Conservation (phyloP, 2,888 invertebrate species). For the Cheilosia variabilis region DNA sequence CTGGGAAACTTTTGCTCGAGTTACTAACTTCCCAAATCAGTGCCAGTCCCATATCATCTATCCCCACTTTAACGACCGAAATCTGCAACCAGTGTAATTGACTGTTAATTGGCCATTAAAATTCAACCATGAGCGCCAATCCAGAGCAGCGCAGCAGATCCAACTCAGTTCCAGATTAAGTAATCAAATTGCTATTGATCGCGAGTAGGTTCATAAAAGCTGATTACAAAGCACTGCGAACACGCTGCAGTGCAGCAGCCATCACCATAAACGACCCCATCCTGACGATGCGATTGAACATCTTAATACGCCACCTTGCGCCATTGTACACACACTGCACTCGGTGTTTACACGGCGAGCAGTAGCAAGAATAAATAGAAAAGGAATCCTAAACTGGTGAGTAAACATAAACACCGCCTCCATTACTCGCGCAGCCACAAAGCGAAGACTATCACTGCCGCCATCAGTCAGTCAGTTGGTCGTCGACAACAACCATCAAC, state of each 20-base stretch:
- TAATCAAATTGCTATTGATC: constrained; percentile 60
- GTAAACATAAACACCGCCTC: constrained; percentile 69
- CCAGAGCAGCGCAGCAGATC: too few relatives aligned
- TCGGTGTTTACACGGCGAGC: constrained; percentile 59
- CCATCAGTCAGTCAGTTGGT: constrained; percentile 67
- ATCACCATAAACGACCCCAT: constrained; percentile 46
- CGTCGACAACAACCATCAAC: constrained; percentile 34
- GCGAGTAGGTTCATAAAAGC: constrained; percentile 55
- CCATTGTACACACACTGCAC: constrained; percentile 56
- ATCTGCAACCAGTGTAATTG: too few relatives aligned
- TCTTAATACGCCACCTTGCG: constrained; percentile 66
- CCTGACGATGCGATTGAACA: constrained; percentile 40
- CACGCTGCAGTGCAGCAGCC: constrained; percentile 38
- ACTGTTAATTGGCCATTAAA: too few relatives aligned
- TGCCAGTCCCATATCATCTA: too few relatives aligned
- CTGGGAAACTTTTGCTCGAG: too few relatives aligned
- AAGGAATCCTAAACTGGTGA: constrained; percentile 67
- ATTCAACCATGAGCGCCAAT: too few relatives aligned
- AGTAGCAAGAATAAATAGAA: constrained; percentile 65
- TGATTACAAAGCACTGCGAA: constrained; percentile 56
- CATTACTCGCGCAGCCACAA: constrained; percentile 55
- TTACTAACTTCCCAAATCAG: too few relatives aligned
- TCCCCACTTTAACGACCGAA: too few relatives aligned
- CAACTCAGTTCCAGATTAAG: constrained; percentile 42
- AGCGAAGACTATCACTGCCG: constrained; percentile 60